Evolutionary conservation across 2,888 invertebrate genomes (phyloP), one percentile per base, ranked within the genome.

Genomic region (Seladonia tumulorum): DNA sequence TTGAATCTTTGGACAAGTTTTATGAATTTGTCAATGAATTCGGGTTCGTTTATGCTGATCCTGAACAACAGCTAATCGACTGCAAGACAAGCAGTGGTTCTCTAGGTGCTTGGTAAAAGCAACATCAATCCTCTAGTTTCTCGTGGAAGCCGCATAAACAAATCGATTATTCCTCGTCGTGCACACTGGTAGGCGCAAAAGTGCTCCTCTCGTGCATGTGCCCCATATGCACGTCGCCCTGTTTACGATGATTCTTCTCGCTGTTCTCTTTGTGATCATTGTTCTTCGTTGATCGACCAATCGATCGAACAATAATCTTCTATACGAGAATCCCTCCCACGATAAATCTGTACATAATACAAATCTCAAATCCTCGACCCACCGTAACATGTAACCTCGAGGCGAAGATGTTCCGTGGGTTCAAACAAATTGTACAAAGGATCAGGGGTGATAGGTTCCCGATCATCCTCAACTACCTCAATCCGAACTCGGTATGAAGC

Each of bases 11-110:
- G 95, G 97, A 97, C 95, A 98, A 98, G 95, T 98, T 98, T 96
- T 96, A 97, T 95, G 97, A 98, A 95, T 99, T 99, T 97, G 96
- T 99, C 95, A 96, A 96, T 95, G 97, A 97, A 94, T 97, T 98
- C 95, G 97, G 97, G 95, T 96, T 98, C 94, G 96, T 96, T 93
- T 97, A 97, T 96, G 96, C 96, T 95, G 97, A 97, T 95, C 95
- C 96, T 93, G 96, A 96, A 95, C 96, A 97, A 93, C 96, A 96
- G 94, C 97, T 96, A 95, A 96, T 99, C 95, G 99, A 99, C 97
- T 99, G 99, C 97, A 99, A 99, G 96, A 96, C 96, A 95, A 97
- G 97, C 96, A 96, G 93, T 94, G 92, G 92, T 93, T 93, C 92
- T 92, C 88, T 95, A 93, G 93, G 93, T 93, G 93, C 92, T 93